Evolutionary conservation across 2,113 vertebrate species (phyloP), one percentile per base, ranked within the genome.

Genomic region (Terrapene triunguis): DNA sequence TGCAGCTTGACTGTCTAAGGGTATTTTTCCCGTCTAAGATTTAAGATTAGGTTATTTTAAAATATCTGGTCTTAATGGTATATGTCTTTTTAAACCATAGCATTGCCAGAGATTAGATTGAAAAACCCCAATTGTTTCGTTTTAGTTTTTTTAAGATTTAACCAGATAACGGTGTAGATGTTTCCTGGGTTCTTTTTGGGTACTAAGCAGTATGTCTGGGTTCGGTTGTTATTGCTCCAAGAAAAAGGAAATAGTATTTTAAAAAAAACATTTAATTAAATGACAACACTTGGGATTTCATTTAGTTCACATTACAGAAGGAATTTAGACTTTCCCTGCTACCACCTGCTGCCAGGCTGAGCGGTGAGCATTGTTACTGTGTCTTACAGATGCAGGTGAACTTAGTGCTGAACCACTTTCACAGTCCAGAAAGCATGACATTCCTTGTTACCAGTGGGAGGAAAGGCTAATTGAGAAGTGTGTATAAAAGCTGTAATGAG

Each of bases 361-460:
- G 72, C 96, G 29, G 90, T 0, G 10, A 96, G 96, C 1, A 2
- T 94, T 90, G 97, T 92, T 90, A 29, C 93, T 1, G 89, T 0
- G 81, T 93, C 97, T 97, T 96, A 53, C 79, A 80, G 89, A 92
- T 98, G 97, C 98, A 99, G 98, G 98, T 98, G 98, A 98, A 97
- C 94, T 95, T 88, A 59, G 96, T 91, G 94, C 98, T 1, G 97
- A 98, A 98, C 98, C 98, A 99, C 98, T 99, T 99, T 99, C 98
- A 99, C 98, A 99, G 98, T 97, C 98, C 98, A 99, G 98, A 99
- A 99, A 99, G 99, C 98, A 97, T 99, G 98, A 98, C 98, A 98
- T 98, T 98, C 98, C 98, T 98, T 97, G 98, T 98, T 98, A 98
- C 98, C 98, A 98, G 98, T 97, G 97, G 98, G 98, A 98, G 98